Evolutionary conservation across 2,888 invertebrate genomes (phyloP).

Genomic region (Pteria penguin): DNA sequence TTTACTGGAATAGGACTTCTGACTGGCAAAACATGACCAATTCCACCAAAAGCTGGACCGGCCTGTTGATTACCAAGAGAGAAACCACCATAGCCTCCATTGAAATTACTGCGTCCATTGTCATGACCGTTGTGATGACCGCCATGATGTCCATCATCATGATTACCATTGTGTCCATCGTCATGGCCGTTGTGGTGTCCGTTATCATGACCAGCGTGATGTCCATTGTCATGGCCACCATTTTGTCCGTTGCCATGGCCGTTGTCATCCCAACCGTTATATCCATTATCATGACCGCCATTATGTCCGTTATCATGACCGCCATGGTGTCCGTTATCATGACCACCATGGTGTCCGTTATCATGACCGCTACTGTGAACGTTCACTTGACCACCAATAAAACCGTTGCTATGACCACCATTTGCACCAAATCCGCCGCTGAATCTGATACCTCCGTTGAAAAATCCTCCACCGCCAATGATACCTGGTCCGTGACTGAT

Average conservation of each 20-base stretch:
- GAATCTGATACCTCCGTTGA: neutral
- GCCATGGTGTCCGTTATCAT: neutral
- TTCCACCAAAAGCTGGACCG: no score
- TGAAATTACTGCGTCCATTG: neutral
- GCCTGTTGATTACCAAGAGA: neutral
- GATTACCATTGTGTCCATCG: neutral
- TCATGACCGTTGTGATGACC: neutral
- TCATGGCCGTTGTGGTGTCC: neutral
- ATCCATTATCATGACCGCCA: neutral
- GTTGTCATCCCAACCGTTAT: neutral
- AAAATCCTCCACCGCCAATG: neutral
- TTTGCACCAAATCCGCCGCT: neutral
- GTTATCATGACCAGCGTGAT: neutral
- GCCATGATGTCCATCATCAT: neutral
- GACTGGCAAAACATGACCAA: neutral
- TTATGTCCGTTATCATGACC: neutral
- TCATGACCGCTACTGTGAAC: no score
- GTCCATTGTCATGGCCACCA: neutral
- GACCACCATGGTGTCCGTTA: neutral
- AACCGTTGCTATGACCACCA: neutral
- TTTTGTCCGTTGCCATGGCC: neutral
- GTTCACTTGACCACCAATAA: no score
- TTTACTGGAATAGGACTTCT: no score
- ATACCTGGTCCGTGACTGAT: no score
- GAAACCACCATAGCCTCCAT: neutral